Evolutionary conservation across 2,113 vertebrate species (phyloP).

Genomic region (Ptilorrhoa leucosticta): DNA sequence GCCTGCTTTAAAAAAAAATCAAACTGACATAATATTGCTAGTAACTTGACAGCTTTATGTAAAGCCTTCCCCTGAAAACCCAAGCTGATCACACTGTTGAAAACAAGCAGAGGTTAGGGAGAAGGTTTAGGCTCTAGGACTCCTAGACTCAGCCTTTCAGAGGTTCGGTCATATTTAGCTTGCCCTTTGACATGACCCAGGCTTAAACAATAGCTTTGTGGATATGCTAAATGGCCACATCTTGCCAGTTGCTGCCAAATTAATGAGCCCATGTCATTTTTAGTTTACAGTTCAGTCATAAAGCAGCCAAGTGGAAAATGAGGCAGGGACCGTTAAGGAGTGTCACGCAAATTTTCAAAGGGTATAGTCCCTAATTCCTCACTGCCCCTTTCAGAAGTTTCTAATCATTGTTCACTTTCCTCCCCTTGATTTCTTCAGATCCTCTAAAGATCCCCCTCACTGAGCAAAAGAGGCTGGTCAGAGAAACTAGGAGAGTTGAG

Average conservation of each 20-base stretch:
- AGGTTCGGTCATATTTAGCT: slow-evolving; percentile 72
- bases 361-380: slow-evolving; percentile 63
- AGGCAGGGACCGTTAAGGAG: slow-evolving; percentile 70
- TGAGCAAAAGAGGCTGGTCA: neutral
- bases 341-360: slow-evolving; percentile 66
- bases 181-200: slow-evolving; percentile 83
- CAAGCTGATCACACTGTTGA: slow-evolving; percentile 55
- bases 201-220: slow-evolving; percentile 80
- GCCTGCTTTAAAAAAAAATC: slow-evolving; percentile 55
- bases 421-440: slow-evolving; percentile 41
- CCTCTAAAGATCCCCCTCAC: slow-evolving; percentile 32
- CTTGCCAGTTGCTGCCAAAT: slow-evolving; percentile 83
- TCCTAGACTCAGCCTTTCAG: slow-evolving; percentile 68
- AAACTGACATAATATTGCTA: slow-evolving; percentile 71
- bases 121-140: slow-evolving; percentile 66
- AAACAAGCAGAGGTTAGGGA: slow-evolving; percentile 56
- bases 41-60: slow-evolving; percentile 67
- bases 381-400: slow-evolving; percentile 57
- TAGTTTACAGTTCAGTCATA: slow-evolving; percentile 80
- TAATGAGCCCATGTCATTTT: slow-evolving; percentile 87
- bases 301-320: slow-evolving; percentile 85
- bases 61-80: slow-evolving; percentile 58
- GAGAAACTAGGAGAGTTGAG: neutral
- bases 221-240: slow-evolving; percentile 77
- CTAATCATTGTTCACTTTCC: slow-evolving; percentile 54